These are phyloP conservation scores for Siniperca scherzeri DNA, from an alignment of 2,797 vertebrate species.

Conservation along the genomic window DNA sequence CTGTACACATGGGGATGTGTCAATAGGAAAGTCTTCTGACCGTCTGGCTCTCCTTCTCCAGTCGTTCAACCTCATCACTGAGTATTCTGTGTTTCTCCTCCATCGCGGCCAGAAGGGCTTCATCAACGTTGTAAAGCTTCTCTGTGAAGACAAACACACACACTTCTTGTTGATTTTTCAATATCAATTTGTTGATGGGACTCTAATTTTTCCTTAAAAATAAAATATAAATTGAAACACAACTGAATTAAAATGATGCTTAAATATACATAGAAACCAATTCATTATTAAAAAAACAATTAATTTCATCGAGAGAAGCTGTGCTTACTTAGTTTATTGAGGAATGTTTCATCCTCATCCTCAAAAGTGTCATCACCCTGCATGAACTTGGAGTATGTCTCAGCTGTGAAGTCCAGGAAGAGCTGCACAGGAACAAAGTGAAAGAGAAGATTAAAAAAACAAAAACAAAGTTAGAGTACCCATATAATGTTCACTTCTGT, in stretches of 20 bases:
- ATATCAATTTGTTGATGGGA: neutral
- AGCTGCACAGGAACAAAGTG: conserved; percentile 80
- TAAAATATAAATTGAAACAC: neutral
- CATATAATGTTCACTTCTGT: neutral
- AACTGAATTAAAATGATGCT: neutral
- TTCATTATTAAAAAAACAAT: neutral
- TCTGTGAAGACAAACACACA: conserved; percentile 71
- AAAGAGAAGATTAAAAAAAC: neutral
- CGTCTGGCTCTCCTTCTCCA: conserved; percentile 93
- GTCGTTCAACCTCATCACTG: conserved; percentile 88
- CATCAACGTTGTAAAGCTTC: conserved; percentile 91
- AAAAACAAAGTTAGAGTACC: neutral
- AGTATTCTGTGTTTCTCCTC: conserved; percentile 88
- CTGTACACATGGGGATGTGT: neutral
- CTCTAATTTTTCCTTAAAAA: neutral
- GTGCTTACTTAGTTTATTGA: conserved; percentile 90
- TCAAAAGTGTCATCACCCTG: conserved; percentile 92
- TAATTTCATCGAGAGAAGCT: neutral
- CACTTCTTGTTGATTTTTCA: neutral
- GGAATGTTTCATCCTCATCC: conserved; percentile 87
- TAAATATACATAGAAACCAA: neutral
- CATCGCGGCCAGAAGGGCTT: conserved; percentile 85
- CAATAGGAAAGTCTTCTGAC: conserved; percentile 74
- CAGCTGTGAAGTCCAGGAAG: conserved; percentile 89
- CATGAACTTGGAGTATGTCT: conserved; percentile 94